These are phyloP conservation scores for Parochlus steinenii DNA, from an alignment of 2,888 invertebrate genomes.

Conservation along the genomic window DNA sequence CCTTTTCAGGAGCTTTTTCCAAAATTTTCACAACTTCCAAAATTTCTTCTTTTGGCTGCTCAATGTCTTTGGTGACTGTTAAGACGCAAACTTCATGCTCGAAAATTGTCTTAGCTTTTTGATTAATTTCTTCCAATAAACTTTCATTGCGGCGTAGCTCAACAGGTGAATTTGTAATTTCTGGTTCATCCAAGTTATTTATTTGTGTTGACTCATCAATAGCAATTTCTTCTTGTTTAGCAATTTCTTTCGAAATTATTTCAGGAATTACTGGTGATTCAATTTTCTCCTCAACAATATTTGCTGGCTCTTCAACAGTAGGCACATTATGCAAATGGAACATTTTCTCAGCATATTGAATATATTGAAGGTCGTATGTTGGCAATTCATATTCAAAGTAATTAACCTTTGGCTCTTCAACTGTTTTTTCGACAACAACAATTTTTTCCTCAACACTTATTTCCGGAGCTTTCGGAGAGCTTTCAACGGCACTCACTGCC, in stretches of 20 bases:
- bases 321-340: slow-evolving; percentile 2
- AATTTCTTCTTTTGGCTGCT: background rate
- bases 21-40: background rate
- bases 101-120: background rate
- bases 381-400: background rate
- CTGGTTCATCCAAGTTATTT: no score
- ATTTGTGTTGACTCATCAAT: no score
- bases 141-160: no score
- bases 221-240: slow-evolving; percentile 1
- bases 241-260: slow-evolving; percentile 3
- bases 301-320: slow-evolving; percentile 9
- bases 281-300: slow-evolving; percentile 12
- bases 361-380: no score
- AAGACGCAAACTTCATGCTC: slow-evolving; percentile 3
- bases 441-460: background rate
- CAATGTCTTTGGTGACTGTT: background rate
- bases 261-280: slow-evolving; percentile 7
- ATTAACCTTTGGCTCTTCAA: background rate
- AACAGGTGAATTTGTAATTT: no score
- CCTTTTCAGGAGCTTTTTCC: background rate
- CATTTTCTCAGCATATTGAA: no score
- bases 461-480: slow-evolving; percentile 1
- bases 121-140: no score
- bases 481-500: background rate
- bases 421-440: background rate